These are phyloP conservation scores for Drosophila emarginata DNA, from an alignment of 2,888 invertebrate genomes.

Conservation along the genomic window DNA sequence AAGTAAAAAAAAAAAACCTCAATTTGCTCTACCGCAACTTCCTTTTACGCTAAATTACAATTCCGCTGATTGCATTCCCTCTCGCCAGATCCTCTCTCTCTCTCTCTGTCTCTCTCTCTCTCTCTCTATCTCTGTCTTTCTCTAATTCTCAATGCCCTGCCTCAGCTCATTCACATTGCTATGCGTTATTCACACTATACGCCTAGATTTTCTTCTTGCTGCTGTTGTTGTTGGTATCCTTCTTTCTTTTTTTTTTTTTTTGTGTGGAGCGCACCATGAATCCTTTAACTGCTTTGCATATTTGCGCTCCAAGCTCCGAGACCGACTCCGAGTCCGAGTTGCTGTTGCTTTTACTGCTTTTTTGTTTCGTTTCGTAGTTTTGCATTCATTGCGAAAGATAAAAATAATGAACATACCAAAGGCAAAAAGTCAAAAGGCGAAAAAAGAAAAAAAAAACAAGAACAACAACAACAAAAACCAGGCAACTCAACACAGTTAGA, in stretches of 20 bases:
- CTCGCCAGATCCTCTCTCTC: slow-evolving; percentile 6
- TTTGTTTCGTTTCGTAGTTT: slow-evolving; percentile 59
- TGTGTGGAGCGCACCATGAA: slow-evolving; percentile 56
- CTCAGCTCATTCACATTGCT: slow-evolving; percentile 70
- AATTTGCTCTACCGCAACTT: slow-evolving; percentile 69
- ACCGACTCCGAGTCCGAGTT: slow-evolving; percentile 4
- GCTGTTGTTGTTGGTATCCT: neutral
- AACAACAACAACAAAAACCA: slow-evolving; percentile 11
- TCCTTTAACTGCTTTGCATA: slow-evolving; percentile 76
- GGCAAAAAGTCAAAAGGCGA: slow-evolving; percentile 66
- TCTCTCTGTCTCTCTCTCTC: no score
- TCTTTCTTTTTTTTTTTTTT: neutral
- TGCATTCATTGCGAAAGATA: slow-evolving; percentile 78
- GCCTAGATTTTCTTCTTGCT: slow-evolving; percentile 67
- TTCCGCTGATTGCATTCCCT: slow-evolving; percentile 80
- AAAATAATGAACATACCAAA: slow-evolving; percentile 80
- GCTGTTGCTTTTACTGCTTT: slow-evolving; percentile 31
- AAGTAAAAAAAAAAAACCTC: slow-evolving; percentile 47
- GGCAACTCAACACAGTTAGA: slow-evolving; percentile 31
- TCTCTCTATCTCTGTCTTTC: neutral
- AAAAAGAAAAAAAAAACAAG: slow-evolving; percentile 49
- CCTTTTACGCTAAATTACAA: slow-evolving; percentile 81
- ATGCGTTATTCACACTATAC: slow-evolving; percentile 73
- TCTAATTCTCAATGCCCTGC: slow-evolving; percentile 44
- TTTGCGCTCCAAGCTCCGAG: slow-evolving; percentile 55